Evolutionary conservation across 2,113 vertebrate species (phyloP), one percentile per base, ranked within the genome.

Genomic region (Odocoileus virginianus): DNA sequence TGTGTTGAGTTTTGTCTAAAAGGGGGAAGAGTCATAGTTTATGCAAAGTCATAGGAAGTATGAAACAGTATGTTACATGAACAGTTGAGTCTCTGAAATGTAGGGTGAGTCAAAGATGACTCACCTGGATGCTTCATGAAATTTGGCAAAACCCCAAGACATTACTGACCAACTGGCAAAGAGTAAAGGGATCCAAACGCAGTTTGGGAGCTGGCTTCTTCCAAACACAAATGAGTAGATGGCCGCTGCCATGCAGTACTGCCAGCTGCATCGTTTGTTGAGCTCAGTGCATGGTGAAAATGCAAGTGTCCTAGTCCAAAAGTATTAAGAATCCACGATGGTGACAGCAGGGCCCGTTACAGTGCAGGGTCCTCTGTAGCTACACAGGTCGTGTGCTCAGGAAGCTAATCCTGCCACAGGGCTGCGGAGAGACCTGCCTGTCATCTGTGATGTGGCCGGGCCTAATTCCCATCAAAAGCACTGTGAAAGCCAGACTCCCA

Each of bases 171-270:
- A 57, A 7, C 78, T 47, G 76, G 43, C 33, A 78, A 71, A 40
- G 15, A 54, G 23, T 6, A 13, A 67, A 79, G 28, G 28, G 87
- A 1, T n/a, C 27, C 40, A 6, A 11, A 23, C 0, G 19, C 45
- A 54, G 45, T 1, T 25, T 12, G 45, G 57, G 36, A 87, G 12
- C 61, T 7, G 23, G 84, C 33, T n/a, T 23, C 33, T 7, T n/a
- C 36, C 14, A 6, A 33, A 45, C 15, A 15, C 17, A 30, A 60
- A 23, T 55, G 55, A 55, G 16, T 16, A 71, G 67, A 36, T 36
- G 43, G 33, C 36, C 23, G 61, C 0, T 2, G 45, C 36, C 5
- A 19, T n/a, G 10, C n/a, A 16, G 36, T 1, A 9, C 4, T 40
- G 45, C 8, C 12, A 90, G 28, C 50, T 54, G 55, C 23, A 40